Evolutionary conservation across 2,113 vertebrate species (phyloP).

Genomic region (Nestor notabilis): DNA sequence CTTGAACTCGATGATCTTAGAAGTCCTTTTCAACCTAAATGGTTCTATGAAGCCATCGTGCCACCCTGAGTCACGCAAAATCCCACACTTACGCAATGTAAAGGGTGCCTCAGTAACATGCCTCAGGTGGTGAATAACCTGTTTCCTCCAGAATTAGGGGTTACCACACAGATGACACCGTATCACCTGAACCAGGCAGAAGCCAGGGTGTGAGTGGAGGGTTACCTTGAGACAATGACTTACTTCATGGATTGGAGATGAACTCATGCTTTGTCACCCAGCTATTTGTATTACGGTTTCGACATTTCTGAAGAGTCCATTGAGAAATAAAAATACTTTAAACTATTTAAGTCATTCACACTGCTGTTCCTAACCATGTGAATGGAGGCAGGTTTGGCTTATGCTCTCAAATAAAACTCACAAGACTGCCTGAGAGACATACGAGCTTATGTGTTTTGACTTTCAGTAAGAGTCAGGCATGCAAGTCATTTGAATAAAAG

Average conservation of each 20-base stretch:
- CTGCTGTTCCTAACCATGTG: background rate
- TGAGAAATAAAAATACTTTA: background rate
- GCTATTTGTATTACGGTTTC: background rate
- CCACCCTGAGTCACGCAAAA: background rate
- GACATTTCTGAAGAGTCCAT: background rate
- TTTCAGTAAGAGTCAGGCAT: background rate
- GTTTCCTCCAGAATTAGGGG: background rate
- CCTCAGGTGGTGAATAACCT: background rate
- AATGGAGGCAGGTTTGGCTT: background rate
- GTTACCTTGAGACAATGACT: background rate
- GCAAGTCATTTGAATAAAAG: background rate
- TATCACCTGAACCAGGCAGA: background rate
- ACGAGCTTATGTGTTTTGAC: background rate
- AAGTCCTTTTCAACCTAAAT: background rate
- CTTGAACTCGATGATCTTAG: background rate
- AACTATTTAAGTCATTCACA: background rate
- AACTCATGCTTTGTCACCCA: background rate
- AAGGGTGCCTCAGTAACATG: background rate
- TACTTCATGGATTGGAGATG: accelerated
- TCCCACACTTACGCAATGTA: background rate
- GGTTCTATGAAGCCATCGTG: background rate
- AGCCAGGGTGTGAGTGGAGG: accelerated
- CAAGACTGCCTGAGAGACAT: background rate
- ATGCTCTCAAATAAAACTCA: background rate
- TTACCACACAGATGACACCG: accelerated